A percentile compares a stretch with the other conserved stretches of the same genome.
Conservation (phyloP, 2,113 vertebrate genomes). For the Gadus chalcogrammus region DNA sequence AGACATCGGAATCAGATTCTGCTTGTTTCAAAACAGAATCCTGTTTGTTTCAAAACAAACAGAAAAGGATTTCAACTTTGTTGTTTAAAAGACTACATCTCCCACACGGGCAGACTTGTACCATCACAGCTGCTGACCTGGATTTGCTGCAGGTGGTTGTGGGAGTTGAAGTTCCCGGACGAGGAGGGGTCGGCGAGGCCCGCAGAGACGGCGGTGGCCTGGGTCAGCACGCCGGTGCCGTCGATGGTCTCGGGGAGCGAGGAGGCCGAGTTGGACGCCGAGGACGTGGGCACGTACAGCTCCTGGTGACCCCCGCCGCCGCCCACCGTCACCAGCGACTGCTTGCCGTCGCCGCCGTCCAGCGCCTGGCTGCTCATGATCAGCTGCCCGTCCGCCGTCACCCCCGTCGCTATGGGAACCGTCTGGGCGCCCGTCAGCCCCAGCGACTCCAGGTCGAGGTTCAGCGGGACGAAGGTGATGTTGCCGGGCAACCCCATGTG, state of each 20-base stretch:
- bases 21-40: background rate
- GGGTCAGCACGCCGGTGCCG: slow-evolving; percentile 92
- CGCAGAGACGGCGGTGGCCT: slow-evolving; percentile 85
- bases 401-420: slow-evolving; percentile 86
- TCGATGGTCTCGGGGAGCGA: slow-evolving; percentile 94
- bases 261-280: slow-evolving; percentile 75
- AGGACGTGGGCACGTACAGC: slow-evolving; percentile 91
- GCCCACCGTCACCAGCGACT: slow-evolving; percentile 76
- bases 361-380: slow-evolving; percentile 80
- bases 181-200: slow-evolving; percentile 87
- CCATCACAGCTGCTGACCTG: slow-evolving; percentile 46
- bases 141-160: slow-evolving; percentile 81
- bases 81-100: too few relatives aligned
- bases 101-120: background rate
- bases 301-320: slow-evolving; percentile 78
- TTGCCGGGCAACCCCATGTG: slow-evolving; percentile 91
- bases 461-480: slow-evolving; percentile 97
- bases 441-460: slow-evolving; percentile 95
- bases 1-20: too few relatives aligned
- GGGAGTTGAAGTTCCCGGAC: slow-evolving; percentile 86
- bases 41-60: background rate
- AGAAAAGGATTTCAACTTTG: background rate
- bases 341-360: slow-evolving; percentile 73
- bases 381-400: slow-evolving; percentile 93
- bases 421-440: slow-evolving; percentile 90